Conservation (phyloP, 2,888 invertebrate genomes). For the Graphium colonna region DNA sequence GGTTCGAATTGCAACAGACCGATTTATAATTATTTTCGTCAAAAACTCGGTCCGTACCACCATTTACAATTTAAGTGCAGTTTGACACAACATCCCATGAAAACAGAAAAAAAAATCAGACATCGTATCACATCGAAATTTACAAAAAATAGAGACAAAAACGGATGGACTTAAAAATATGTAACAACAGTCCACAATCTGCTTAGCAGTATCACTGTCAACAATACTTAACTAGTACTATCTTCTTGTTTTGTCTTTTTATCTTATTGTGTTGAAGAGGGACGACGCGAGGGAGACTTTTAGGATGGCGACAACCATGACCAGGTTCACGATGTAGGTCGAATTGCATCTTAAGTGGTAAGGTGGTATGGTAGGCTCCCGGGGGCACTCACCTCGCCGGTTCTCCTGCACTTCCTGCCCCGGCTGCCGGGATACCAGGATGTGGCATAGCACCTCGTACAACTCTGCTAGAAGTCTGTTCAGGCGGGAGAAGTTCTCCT, state of each 20-base stretch:
- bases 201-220: constrained; percentile 76
- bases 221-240: constrained; percentile 68
- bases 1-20: constrained; percentile 42
- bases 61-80: constrained; percentile 78
- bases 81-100: constrained; percentile 74
- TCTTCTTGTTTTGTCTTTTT: constrained; percentile 62
- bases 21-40: constrained; percentile 36
- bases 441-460: constrained; percentile 78
- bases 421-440: constrained; percentile 75
- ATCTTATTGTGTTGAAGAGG: constrained; percentile 77
- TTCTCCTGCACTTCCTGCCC: constrained; percentile 69
- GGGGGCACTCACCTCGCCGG: constrained; percentile 78
- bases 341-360: constrained; percentile 80
- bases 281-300: constrained; percentile 75
- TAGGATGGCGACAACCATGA: constrained; percentile 76
- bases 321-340: constrained; percentile 78
- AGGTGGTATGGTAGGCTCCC: constrained; percentile 74
- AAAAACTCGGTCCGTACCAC: constrained; percentile 54
- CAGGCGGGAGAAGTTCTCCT: constrained; percentile 79
- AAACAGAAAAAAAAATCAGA: constrained; percentile 13
- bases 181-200: constrained; percentile 73
- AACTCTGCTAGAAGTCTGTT: constrained; percentile 78
- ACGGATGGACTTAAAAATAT: constrained; percentile 74
- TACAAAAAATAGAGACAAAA: constrained; percentile 24
- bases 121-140: neutral